Evolutionary conservation across 2,888 invertebrate genomes (phyloP).

Genomic region (Elegia similella): DNA sequence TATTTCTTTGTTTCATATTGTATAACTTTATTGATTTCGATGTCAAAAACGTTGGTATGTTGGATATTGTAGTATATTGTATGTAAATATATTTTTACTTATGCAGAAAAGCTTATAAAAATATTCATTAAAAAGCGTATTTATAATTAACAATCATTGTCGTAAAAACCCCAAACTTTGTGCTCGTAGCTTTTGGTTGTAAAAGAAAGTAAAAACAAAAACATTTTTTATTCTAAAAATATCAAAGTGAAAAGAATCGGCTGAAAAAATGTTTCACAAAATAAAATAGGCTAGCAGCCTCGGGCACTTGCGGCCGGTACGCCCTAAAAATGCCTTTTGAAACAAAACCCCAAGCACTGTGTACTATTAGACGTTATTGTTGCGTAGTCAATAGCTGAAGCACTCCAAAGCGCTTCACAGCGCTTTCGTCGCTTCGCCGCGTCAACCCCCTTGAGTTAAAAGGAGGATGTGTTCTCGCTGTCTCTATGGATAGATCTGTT

Average conservation of each 20-base stretch:
- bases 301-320: constrained; percentile 8
- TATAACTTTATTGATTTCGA: no score
- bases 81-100: no score
- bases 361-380: constrained; percentile 60
- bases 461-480: constrained; percentile 32
- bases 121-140: no score
- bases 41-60: no score
- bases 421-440: constrained; percentile 51
- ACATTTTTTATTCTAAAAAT: background rate
- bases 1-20: no score
- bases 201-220: background rate
- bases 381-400: constrained; percentile 51
- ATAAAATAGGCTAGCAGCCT: background rate
- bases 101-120: no score
- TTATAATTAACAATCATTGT: no score
- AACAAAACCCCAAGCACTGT: constrained; percentile 38
- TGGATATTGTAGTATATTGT: no score
- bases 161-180: no score
- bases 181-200: no score
- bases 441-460: constrained; percentile 46
- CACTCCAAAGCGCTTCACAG: constrained; percentile 38
- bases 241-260: background rate
- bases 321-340: constrained; percentile 19
- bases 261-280: background rate
- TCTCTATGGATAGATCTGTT: background rate